Base-by-base conservation (phyloP, 2,888 invertebrate species). In the Scaptomyza reducta region DNA sequence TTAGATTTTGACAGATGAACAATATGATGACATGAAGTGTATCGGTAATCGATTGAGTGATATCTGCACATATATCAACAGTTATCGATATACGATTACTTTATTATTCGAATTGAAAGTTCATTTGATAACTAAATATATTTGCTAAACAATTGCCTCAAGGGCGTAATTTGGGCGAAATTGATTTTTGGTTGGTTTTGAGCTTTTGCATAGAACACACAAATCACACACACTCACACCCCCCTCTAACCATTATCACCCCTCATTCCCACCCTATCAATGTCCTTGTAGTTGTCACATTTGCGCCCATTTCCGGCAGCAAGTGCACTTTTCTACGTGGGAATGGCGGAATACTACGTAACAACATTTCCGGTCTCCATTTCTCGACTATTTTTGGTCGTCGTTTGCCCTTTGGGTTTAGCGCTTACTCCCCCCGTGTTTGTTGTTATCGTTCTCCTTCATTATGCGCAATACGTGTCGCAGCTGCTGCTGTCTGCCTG, bases 341-440 rank as follows among this genome's bases (percentile, higher is more conserved):
- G 0, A 5, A 5, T 4, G 27, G 7, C 1, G 27, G 27, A 27
- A 14, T 14, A 38, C 14, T 40, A 38, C 44, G 41, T 67, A 80
- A 87, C 84, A 84, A 81, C 81, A 87, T 81, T 87, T 81, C 81
- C 81, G 81, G 81, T 84, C 83, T 81, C 81, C 81, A 81, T 81
- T 81, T 87, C 81, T 81, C 77, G 80, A 71, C 74, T 71, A 74
- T 71, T 71, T 33, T 74, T 1, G 67, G 62, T 35, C 76, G 62
- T 27, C 82, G 66, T 63, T 75, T 67, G 77, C 73, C 79, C 79
- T 68, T 58, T 61, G 69, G 75, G 66, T 11, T 13, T 31, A 33
- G 31, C 44, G 27, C 35, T 33, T 3, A 9, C 6, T 3, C 3
- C 9, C 7, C 16, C 40, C 10, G 38, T 33, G 42, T 53, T 33